Evolutionary conservation across 2,113 vertebrate genomes (phyloP), one percentile per base, ranked within the genome.

Genomic region (Penelope pileata): DNA sequence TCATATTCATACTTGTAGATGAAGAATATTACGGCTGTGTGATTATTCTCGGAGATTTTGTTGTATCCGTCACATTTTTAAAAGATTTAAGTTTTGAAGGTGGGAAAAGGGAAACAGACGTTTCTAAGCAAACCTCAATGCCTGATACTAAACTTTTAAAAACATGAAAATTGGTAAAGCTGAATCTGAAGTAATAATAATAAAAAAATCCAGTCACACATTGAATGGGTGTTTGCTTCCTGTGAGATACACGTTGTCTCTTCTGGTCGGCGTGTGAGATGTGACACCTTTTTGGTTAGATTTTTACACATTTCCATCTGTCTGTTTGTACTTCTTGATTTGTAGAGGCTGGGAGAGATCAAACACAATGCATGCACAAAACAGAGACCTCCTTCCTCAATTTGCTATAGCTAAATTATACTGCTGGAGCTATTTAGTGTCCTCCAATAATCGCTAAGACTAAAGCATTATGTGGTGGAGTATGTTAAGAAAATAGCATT

Each of bases 401-500:
- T 89, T 88, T 58, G 23, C 76, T 60, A 16, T 26, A 82, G 70
- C 53, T 40, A 30, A 88, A 66, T 64, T 73, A 43, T 69, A 17
- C 34, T 66, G 76, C 62, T 63, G 17, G 48, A 81, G 42, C 77
- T 90, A 45, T 79, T 86, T 27, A 36, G 54, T 40, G 14, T 86
- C 70, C 32, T 64, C 60, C 63, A 18, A 64, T 93, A 94, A 92
- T 91, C 83, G 88, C 81, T 83, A 50, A 94, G 72, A 82, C 87
- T 67, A 74, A 94, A 92, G 43, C 54, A 40, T 74, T 76, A 86
- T 45, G 19, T 58, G 34, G 67, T 85, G 43, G 63, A 91, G 60
- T 86, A 19, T 14, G 69, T 91, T 92, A 96, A 88, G 88, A 83
- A 94, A 93, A 48, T 17, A 72, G 53, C 63, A 12, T 93, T 96